Base-by-base conservation (phyloP, 2,113 vertebrate species). In the Albula glossodonta region DNA sequence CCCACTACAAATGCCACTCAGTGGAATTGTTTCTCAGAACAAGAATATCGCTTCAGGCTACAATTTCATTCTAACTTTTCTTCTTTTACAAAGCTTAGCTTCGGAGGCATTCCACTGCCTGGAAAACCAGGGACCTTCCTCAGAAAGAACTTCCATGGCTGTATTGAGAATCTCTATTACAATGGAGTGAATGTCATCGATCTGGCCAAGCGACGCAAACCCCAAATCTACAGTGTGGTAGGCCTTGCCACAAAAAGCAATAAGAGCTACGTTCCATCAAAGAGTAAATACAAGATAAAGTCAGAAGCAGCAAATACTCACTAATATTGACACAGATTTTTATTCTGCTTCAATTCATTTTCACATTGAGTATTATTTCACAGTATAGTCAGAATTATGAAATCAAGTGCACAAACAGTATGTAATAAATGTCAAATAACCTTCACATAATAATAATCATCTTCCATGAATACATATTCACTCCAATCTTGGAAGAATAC, bases 91-190 rank as follows among this genome's bases (percentile, higher is more conserved):
- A 93, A 99, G 98, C 96, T 99, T 93, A 99, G 98, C 90, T 99
- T 99, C 0, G 98, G 98, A 89, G 98, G 98, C 66, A 99, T 99
- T 91, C 98, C 98, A 10, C 96, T 99, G 11, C 98, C 98, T 0
- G 98, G 98, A 15, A 99, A 99, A 87, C 98, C 98, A n/a, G 98
- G 98, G 83, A 99, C 98, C 0, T 99, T 99, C 91, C 92, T 99
- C 90, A 97, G 97, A 94, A 98, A 97, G 92, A 99, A 99, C 90
- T 99, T 99, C 93, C 96, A 98, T 0, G 98, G 98, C 80, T 99
- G 98, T 90, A 94, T 99, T 80, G 98, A 99, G 90, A 99, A 99
- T 90, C 97, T 99, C 70, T 99, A 99, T 90, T 99, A 99, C 94
- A 99, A 99, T 0, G 98, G 97, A 78, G 96, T 98, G 87, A 99